phyloP scores from a whole-genome alignment of 2,888 invertebrate genomes.

The Ypsolopha sequella region DNA sequence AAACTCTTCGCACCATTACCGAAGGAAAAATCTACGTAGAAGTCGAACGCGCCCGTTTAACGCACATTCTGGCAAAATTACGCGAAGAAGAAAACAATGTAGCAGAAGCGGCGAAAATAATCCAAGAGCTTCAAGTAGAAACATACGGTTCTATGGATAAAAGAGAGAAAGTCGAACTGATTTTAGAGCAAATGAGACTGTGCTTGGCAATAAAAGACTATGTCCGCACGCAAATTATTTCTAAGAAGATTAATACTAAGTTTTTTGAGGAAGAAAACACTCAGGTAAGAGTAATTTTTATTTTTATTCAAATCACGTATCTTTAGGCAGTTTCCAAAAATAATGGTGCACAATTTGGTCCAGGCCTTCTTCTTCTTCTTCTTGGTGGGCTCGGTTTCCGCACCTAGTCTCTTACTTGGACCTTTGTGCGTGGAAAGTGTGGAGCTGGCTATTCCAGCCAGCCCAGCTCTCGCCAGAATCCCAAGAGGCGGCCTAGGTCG shows the following conservation, averaged over 20 bases:
- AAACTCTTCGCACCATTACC: slow-evolving; percentile 93
- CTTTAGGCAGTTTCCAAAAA: not conserved
- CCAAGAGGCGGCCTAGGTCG: no score
- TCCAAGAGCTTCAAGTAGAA: slow-evolving; percentile 95
- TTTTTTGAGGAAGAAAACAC: slow-evolving; percentile 92
- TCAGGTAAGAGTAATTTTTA: slow-evolving; percentile 61
- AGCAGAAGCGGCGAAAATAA: slow-evolving; percentile 90
- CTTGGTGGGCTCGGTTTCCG: no score
- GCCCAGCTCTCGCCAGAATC: no score
- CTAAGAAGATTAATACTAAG: slow-evolving; percentile 97
- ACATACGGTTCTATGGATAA: slow-evolving; percentile 99
- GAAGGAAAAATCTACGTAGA: slow-evolving; percentile 99
- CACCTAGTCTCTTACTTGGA: no score
- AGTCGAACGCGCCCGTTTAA: slow-evolving; percentile 96
- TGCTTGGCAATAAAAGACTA: slow-evolving; percentile 97
- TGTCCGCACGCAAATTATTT: slow-evolving; percentile 97
- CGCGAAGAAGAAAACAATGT: slow-evolving; percentile 88
- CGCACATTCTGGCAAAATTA: slow-evolving; percentile 88
- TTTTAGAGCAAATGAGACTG: slow-evolving; percentile 98
- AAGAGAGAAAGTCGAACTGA: slow-evolving; percentile 95
- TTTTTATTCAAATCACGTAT: not conserved
- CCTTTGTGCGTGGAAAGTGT: no score
- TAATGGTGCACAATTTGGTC: not conserved
- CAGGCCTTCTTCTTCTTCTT: no score
- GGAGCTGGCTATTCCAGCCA: no score